Evolutionary conservation across 2,888 invertebrate genomes (phyloP), one percentile per base, ranked within the genome.

Genomic region (Diadegma fenestrale): DNA sequence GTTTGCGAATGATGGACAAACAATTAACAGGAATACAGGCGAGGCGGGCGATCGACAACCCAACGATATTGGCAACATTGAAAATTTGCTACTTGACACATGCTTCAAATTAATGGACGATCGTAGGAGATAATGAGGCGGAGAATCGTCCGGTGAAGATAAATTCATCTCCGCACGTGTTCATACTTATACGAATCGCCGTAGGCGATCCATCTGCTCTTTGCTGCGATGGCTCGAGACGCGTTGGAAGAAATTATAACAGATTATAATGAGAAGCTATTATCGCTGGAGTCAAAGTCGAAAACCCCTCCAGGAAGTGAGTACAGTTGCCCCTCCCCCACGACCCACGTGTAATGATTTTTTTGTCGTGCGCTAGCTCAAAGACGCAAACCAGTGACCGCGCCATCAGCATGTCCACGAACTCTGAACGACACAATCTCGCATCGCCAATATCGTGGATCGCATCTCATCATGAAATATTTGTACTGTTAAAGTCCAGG

Each of bases 251-350:
- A 77, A 85, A 85, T 81, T 81, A 85, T 81, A 73, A 81, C 63
- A 69, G 81, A 85, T 85, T 81, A 84, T 81, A 84, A 84, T 84
- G 81, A 73, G 73, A 81, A 64, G 78, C 84, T 78, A 85, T 81
- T 85, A 85, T 81, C 80, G 81, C 78, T 77, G 54, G 71, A 80
- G 58, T 84, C 84, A 84, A 84, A 80, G 80, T 84, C 84, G 61
- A 77, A 77, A 66, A 37, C 22, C 30, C 12, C 58, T 22, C 54
- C 33, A 30, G 26, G 26, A 43, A 41, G 43, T 5, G 26, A 14
- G 7, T 17, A 43, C 7, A n/a, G 3, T 22, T 19, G 19, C 0
- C 48, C 69, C n/a, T 51, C 41, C n/a, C 7, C 12, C 54, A 69
- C 77, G 61, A 63, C 78, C 84, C 66, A 78, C 80, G 76, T 72